These are phyloP conservation scores for Diorhabda sublineata DNA, from an alignment of 1,140 invertebrate genomes.

Conservation along the genomic window DNA sequence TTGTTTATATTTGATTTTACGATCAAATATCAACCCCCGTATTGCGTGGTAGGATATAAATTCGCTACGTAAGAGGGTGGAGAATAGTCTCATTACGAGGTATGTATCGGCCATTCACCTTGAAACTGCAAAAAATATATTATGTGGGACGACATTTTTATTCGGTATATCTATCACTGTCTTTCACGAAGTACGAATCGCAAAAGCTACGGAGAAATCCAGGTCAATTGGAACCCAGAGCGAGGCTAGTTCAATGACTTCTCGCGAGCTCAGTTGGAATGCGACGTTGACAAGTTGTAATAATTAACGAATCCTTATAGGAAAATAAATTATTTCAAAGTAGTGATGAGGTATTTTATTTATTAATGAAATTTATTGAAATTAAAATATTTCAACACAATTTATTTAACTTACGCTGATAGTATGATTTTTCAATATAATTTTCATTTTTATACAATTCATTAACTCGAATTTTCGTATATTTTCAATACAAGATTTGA, in stretches of 20 bases:
- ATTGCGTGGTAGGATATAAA: background rate
- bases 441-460: no score
- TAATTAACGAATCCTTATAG: no score
- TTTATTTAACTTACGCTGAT: no score
- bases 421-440: no score
- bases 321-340: no score
- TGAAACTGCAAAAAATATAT: conserved; percentile 28
- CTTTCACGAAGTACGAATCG: conserved; percentile 1
- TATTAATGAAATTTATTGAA: no score
- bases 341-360: no score
- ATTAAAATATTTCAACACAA: no score
- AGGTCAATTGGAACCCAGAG: conserved; percentile 34
- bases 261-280: conserved; percentile 1
- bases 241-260: conserved; percentile 43
- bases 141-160: conserved; percentile 32
- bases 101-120: conserved; percentile 37
- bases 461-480: no score
- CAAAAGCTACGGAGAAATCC: conserved; percentile 29
- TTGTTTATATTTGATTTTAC: no score
- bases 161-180: background rate
- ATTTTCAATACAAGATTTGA: no score
- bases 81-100: background rate
- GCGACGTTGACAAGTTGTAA: background rate
- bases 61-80: conserved; percentile 12
- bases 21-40: background rate